Evolutionary conservation across 2,113 vertebrate genomes (phyloP), one percentile per base, ranked within the genome.

Genomic region (Ceyx melanurus): DNA sequence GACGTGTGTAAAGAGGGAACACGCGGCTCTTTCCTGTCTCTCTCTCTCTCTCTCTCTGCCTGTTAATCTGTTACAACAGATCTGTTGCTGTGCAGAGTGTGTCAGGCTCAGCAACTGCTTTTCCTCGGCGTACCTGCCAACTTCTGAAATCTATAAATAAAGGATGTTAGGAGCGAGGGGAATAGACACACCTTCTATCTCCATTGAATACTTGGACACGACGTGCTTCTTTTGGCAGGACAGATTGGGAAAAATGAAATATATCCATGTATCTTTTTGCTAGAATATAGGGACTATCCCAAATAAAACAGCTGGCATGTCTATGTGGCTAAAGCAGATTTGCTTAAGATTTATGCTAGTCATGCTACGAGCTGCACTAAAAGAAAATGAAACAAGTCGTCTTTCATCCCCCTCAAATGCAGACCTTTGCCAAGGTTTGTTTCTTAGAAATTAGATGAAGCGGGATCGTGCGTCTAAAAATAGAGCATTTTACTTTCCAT

Each of bases 41-140:
- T 92, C 65, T 85, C 54, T 86, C 28, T 76, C 19, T 90, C 16
- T 51, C 53, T 54, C 53, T 35, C 26, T 93, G 87, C 88, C 61
- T 93, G 76, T 89, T 96, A 92, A 96, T 95, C 76, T 94, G 67
- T 93, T 95, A 80, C 53, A 93, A 77, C 91, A 94, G 94, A 88
- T 94, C 89, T 82, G 91, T 91, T 90, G 78, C 92, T 92, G 84
- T 93, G 81, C 73, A 20, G 70, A 68, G 86, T 45, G 61, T 88
- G 73, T 91, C 71, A 94, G 87, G 76, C 92, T 90, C 84, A 80
- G 90, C 92, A 94, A 92, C 88, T 96, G 84, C 81, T 96, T 86
- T 94, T 96, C 89, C 88, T 94, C 2, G 3, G 42, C 20, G 2
- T 82, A 96, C 90, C 94, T 96, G 91, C 90, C 95, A 94, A 54